Conservation (phyloP, 2,797 vertebrate species). For the Phoebastria nigripes region DNA sequence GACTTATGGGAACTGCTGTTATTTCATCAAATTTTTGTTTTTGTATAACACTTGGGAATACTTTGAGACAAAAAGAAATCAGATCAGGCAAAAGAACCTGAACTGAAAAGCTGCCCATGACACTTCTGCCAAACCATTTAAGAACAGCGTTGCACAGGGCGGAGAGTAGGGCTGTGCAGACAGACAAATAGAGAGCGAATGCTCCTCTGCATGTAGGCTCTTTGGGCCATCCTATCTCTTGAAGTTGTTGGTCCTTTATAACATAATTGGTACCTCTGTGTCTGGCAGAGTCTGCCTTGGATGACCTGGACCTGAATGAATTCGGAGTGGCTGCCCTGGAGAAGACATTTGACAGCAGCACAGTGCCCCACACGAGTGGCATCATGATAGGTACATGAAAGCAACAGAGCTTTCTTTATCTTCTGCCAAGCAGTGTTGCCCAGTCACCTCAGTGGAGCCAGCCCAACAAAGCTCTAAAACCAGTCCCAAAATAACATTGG, state of each 20-base stretch:
- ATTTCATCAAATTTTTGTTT: background rate
- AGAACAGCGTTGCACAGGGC: background rate
- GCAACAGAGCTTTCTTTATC: constrained; percentile 75
- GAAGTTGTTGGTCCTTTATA: constrained; percentile 76
- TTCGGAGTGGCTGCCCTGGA: constrained; percentile 94
- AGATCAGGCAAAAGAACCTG: background rate
- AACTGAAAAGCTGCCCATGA: constrained; percentile 43
- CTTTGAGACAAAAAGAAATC: background rate
- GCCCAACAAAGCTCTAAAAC: constrained; percentile 54
- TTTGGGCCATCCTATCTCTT: constrained; percentile 72
- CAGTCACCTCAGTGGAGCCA: constrained; percentile 68
- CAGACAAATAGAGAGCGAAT: constrained; percentile 39
- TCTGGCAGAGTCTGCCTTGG: constrained; percentile 91
- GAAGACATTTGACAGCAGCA: constrained; percentile 90
- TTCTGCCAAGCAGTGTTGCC: constrained; percentile 74
- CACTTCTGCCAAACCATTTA: constrained; percentile 15
- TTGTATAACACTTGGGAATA: background rate
- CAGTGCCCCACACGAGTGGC: constrained; percentile 83
- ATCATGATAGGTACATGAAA: constrained; percentile 88
- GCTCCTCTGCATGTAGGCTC: constrained; percentile 71
- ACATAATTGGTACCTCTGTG: constrained; percentile 75
- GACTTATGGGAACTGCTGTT: constrained; percentile 30
- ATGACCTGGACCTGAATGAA: constrained; percentile 93
- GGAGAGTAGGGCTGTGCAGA: constrained; percentile 31
- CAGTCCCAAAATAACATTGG: background rate